Conservation (phyloP, 2,888 invertebrate genomes). For the Dasysyrphus albostriatus region DNA sequence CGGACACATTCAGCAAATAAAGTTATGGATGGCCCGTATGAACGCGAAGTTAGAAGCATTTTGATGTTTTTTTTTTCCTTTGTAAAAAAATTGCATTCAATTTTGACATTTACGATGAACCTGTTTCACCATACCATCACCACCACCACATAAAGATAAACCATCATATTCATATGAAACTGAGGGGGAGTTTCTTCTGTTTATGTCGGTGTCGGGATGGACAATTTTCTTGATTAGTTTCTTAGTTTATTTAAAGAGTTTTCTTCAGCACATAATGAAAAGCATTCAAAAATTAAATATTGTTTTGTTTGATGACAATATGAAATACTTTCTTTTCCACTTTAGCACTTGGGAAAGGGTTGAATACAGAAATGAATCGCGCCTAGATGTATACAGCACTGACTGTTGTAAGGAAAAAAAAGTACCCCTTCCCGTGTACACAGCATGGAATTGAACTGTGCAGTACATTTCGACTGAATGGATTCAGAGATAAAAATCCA, state of each 20-base stretch:
- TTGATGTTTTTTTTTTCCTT: background rate
- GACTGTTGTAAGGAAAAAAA: slow-evolving; percentile 1
- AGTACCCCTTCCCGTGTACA: background rate
- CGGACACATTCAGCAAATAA: slow-evolving; percentile 73
- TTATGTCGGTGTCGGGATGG: slow-evolving; percentile 8
- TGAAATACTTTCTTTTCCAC: background rate
- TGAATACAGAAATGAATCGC: slow-evolving; percentile 17
- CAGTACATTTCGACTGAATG: background rate
- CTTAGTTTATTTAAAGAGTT: too few species aligned
- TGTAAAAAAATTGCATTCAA: slow-evolving; percentile 58
- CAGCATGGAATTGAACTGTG: background rate
- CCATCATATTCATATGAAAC: background rate
- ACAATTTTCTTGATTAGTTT: background rate
- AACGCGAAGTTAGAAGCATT: slow-evolving; percentile 67
- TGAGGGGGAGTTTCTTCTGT: slow-evolving; percentile 33
- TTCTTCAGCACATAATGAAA: background rate
- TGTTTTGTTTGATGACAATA: background rate
- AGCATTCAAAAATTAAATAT: background rate
- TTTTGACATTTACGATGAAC: slow-evolving; percentile 73
- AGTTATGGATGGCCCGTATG: slow-evolving; percentile 58
- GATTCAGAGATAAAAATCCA: background rate
- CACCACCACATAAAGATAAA: background rate
- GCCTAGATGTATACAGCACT: slow-evolving; percentile 56
- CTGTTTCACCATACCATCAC: slow-evolving; percentile 35
- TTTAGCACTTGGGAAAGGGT: background rate